Evolutionary conservation across 2,113 vertebrate species (phyloP), one percentile per base, ranked within the genome.

Genomic region (Vidua chalybeata): DNA sequence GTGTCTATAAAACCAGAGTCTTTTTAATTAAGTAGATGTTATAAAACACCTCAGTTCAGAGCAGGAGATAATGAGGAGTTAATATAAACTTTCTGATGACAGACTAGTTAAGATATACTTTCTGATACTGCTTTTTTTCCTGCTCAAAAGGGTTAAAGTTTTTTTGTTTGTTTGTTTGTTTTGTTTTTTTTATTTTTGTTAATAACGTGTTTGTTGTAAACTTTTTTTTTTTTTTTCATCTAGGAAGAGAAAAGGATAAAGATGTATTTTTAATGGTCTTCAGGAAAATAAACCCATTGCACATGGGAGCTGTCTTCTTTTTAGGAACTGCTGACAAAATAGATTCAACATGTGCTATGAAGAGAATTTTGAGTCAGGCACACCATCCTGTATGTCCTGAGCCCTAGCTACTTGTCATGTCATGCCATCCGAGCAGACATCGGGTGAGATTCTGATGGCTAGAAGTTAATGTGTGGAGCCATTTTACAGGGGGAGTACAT

Each of bases 111-210:
- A 55, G 13, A 52, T 10, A 10, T 6, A 6, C 5, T 55, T 71
- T 46, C 45, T 88, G 19, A 24, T 79, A 39, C 7, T 61, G 10
- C 6, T 49, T 54, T 64, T 75, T 90, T 43, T 30, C 8, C 4
- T 51, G 26, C 15, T 39, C 6, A 24, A 4, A 0, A 51, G 3
- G 1, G 2, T 59, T 33, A 49, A 31, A 21, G 2, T 51, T n/a
- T 62, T 56, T 2, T 35, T 35, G 35, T 35, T 35, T 35, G 35
- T 35, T 35, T 35, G 35, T 35, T 35, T 35, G 35, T 35, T 35
- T 35, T 35, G 35, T 35, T 35, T 35, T 35, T 80, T 23, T 75
- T 45, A 35, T 55, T 79, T 13, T 78, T 6, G 1, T n/a, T 46
- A 86, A 20, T 0, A 3, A 1, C 7, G 49, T 23, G 7, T 33